A percentile compares a stretch with the other conserved stretches of the same genome.
Conservation (phyloP, 1,140 invertebrate species). For the Trichonephila inaurata region DNA sequence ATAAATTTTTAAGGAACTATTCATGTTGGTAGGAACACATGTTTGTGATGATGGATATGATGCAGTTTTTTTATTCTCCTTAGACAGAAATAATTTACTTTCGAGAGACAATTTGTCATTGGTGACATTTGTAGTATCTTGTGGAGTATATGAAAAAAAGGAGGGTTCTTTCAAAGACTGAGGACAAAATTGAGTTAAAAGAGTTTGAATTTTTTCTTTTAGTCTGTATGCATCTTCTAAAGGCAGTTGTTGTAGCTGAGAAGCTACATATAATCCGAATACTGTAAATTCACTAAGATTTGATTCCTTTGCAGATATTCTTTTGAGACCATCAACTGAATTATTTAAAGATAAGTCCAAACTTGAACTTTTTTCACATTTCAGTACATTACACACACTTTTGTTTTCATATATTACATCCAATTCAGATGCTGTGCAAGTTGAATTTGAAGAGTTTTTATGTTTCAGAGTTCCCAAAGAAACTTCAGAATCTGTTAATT, state of each 20-base stretch:
- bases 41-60: too few species aligned
- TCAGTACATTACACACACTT: background rate
- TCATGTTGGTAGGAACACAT: too few species aligned
- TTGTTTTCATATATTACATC: background rate
- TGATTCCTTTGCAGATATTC: conserved; percentile 3
- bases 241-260: background rate
- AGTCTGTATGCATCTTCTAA: background rate
- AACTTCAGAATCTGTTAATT: background rate
- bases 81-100: too few species aligned
- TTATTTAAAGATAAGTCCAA: background rate
- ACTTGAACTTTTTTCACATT: background rate
- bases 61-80: too few species aligned
- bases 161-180: background rate
- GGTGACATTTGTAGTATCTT: background rate
- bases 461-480: background rate
- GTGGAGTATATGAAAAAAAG: background rate
- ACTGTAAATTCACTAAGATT: conserved; percentile 6
- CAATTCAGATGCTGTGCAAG: background rate
- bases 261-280: conserved; percentile 9
- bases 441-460: background rate
- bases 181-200: background rate
- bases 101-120: background rate
- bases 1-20: too few species aligned
- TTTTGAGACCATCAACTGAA: background rate
- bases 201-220: conserved; percentile 1